Percentiles rank a stretch among this genome's conserved stretches.
phyloP scores from a whole-genome alignment of 2,888 invertebrate genomes.

The Capitulum mitella region DNA sequence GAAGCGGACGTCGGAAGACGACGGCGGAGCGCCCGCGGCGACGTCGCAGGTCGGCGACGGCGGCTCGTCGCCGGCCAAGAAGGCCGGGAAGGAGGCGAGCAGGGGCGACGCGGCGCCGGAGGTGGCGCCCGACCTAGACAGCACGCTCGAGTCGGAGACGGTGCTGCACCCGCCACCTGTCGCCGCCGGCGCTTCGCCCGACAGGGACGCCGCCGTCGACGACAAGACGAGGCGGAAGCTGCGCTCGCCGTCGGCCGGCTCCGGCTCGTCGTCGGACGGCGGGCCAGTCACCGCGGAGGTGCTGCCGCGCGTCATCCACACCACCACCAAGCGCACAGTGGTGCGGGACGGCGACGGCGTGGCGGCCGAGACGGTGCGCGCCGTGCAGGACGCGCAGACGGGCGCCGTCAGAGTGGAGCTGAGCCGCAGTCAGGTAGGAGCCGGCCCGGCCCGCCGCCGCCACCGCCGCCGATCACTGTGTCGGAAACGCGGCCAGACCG shows the following conservation, averaged over 20 bases:
- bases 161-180: conserved; percentile 37
- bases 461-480: conserved; percentile 33
- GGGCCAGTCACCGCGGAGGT: conserved; percentile 49
- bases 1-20: background rate
- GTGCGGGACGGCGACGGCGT: conserved; percentile 69
- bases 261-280: conserved; percentile 32
- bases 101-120: background rate
- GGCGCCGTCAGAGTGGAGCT: conserved; percentile 61
- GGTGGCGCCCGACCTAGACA: conserved; percentile 26
- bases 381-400: conserved; percentile 29
- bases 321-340: conserved; percentile 80
- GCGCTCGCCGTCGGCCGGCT: conserved; percentile 27
- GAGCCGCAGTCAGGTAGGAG: conserved; percentile 50
- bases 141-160: conserved; percentile 41
- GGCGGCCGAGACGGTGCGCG: conserved; percentile 48
- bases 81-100: conserved; percentile 30
- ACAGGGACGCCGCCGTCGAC: conserved; percentile 30
- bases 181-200: conserved; percentile 31
- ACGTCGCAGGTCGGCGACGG: background rate
- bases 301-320: conserved; percentile 62
- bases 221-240: conserved; percentile 31
- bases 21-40: background rate
- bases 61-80: conserved; percentile 32
- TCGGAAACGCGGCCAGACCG: no score
- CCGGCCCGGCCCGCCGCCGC: conserved; percentile 26